These are phyloP conservation scores for Patagioenas fasciata DNA, from an alignment of 2,113 vertebrate species.

Conservation along the genomic window DNA sequence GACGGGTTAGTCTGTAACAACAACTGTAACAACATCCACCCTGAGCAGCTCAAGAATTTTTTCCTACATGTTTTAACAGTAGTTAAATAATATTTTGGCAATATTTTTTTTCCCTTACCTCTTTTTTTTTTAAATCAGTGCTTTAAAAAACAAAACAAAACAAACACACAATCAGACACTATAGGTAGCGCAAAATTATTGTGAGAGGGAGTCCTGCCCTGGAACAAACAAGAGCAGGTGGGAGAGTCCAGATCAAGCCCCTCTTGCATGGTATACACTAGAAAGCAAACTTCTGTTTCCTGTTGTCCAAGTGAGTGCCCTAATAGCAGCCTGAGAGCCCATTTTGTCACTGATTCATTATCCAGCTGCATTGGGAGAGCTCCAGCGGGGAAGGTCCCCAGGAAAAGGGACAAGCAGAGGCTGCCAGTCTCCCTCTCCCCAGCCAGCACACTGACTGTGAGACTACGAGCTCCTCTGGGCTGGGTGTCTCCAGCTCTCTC, in stretches of 20 bases:
- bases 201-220: not conserved
- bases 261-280: not conserved
- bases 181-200: not conserved
- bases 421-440: not conserved
- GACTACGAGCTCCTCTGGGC: accelerated
- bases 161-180: not conserved
- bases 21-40: not conserved
- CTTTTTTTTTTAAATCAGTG: not conserved
- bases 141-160: not conserved
- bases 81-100: not conserved
- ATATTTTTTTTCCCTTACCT: not conserved
- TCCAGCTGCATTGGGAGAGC: not conserved
- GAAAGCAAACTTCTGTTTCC: not conserved
- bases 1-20: too few species aligned
- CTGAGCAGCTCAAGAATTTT: not conserved
- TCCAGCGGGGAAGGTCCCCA: not conserved
- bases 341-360: not conserved
- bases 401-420: not conserved
- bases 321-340: not conserved
- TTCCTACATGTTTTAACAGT: accelerated
- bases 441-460: accelerated
- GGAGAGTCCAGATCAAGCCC: not conserved
- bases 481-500: not conserved
- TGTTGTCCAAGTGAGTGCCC: not conserved
- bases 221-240: not conserved